phyloP scores from a whole-genome alignment of 2,797 vertebrate species.

The Morus bassanus region DNA sequence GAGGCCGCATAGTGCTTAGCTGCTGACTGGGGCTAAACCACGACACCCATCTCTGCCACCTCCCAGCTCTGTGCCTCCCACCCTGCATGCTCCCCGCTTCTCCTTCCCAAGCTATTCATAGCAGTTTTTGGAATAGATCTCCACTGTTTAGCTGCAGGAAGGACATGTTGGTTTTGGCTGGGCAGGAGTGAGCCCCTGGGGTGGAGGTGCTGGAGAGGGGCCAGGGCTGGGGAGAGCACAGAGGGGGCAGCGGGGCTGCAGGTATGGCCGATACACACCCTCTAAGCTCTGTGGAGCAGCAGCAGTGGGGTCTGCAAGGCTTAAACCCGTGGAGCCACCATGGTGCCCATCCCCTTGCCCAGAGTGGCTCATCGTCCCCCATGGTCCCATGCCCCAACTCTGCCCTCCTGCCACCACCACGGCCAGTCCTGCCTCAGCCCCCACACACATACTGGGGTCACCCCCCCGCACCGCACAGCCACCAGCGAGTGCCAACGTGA shows the following conservation, averaged over 20 bases:
- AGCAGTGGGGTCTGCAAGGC: neutral
- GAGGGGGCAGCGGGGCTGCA: rapidly evolving
- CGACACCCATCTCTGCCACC: neutral
- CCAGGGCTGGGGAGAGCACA: neutral
- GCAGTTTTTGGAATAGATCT: neutral
- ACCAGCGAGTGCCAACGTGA: rapidly evolving
- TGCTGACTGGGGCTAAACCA: no score
- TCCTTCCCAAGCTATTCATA: neutral
- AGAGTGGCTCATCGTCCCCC: rapidly evolving
- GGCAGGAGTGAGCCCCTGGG: neutral
- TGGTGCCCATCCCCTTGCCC: no score
- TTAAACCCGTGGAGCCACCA: neutral
- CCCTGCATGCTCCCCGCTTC: rapidly evolving
- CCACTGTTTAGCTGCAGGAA: constrained; percentile 12
- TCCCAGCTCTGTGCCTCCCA: neutral
- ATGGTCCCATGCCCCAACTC: neutral
- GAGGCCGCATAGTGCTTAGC: no score
- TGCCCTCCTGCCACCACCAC: neutral
- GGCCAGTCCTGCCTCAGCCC: neutral
- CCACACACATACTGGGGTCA: rapidly evolving
- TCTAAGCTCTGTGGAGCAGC: neutral
- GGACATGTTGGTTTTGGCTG: neutral
- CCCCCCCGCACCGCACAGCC: neutral
- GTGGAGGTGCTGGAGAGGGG: neutral
- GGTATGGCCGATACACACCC: rapidly evolving